Evolutionary conservation across 2,797 vertebrate species (phyloP).

Genomic region (Oreonectes daqikongensis): DNA sequence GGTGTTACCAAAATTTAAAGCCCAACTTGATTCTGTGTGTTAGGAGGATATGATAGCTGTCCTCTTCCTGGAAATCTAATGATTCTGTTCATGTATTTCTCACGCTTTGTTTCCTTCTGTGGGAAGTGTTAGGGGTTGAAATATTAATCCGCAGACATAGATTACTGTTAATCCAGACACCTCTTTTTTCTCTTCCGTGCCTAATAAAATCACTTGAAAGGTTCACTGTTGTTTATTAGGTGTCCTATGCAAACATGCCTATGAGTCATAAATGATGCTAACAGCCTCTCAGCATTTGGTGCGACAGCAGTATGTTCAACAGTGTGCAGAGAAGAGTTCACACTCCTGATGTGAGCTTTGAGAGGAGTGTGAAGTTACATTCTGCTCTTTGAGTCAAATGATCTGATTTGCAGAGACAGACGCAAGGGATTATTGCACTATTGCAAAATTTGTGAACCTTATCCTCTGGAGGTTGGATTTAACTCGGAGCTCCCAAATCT

Average conservation of each 20-base stretch:
- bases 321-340: conserved; percentile 17
- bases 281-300: conserved; percentile 34
- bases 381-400: not conserved
- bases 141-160: not conserved
- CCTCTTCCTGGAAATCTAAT: too few relatives aligned
- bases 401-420: not conserved
- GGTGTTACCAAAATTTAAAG: conserved; percentile 8
- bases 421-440: not conserved
- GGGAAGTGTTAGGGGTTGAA: not conserved
- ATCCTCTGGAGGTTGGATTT: not conserved
- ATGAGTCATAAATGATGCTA: conserved; percentile 40
- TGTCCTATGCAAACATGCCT: conserved; percentile 30
- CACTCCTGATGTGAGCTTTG: conserved; percentile 12
- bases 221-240: conserved; percentile 7
- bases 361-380: conserved; percentile 17
- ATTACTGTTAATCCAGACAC: not conserved
- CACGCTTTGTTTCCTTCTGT: not conserved
- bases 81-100: too few relatives aligned
- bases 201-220: conserved; percentile 27
- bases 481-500: not conserved
- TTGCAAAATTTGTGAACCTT: not conserved
- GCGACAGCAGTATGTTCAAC: conserved; percentile 22
- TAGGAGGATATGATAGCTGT: too few relatives aligned
- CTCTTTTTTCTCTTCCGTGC: not conserved
- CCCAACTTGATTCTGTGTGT: too few relatives aligned